Evolutionary conservation across 2,113 vertebrate genomes (phyloP), one percentile per base, ranked within the genome.

Genomic region (Helogale parvula): DNA sequence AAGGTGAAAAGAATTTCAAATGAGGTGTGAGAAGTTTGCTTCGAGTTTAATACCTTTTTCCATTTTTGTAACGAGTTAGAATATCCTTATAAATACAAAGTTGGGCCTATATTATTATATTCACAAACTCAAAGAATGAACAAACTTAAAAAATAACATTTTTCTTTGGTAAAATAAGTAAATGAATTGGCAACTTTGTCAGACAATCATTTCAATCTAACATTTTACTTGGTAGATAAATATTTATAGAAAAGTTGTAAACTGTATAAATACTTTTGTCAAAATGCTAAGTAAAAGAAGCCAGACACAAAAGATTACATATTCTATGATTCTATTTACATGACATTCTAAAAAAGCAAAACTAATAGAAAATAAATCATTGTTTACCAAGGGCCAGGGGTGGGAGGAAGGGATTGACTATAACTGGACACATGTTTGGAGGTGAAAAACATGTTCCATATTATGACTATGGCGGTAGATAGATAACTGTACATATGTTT

Each of bases 241-340:
- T 90, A 83, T 87, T 57, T 35, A 27, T 33, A 47, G 11, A 82
- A 79, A 91, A 63, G 15, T 41, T 92, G 15, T 87, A 94, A 87
- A 92, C 21, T 84, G 31, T 35, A 77, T 47, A 54, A 89, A 72
- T 52, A 50, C 17, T 82, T 96, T 91, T 69, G 11, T 69, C 45
- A 93, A 97, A 82, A 88, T 86, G 29, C 47, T 85, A 91, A 76
- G 77, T 80, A 47, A 86, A 93, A 92, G 23, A 80, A 74, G n/a
- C 60, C 54, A 96, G 47, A 88, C 7, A 89, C 57, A 92, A 65
- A 0, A 72, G 23, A 74, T 45, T 52, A 94, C 7, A 69, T 31
- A 88, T 11, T 66, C 6, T 54, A 72, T 82, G 25, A 90, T 41
- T 72, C 33, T 19, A 86, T 12, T 69, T 81, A 87, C 31, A 81